Evolutionary conservation across 2,888 invertebrate genomes (phyloP).

Genomic region (Cryptus armator): DNA sequence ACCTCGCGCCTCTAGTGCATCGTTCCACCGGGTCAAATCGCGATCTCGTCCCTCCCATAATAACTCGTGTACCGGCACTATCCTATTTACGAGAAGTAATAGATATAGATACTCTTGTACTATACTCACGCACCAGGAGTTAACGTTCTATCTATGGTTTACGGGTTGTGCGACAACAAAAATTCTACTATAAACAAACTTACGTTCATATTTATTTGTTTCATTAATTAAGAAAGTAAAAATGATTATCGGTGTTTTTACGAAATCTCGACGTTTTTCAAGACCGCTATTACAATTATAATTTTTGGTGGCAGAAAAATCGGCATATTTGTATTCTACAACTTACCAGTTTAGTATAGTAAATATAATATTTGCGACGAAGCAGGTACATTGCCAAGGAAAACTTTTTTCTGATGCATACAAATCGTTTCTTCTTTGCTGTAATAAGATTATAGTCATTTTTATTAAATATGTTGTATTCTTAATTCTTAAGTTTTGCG

Average conservation of each 20-base stretch:
- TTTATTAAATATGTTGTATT: background rate
- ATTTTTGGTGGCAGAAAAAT: too few species aligned
- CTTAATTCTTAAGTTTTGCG: background rate
- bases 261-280: too few species aligned
- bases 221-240: background rate
- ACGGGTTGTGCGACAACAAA: background rate
- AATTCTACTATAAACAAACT: background rate
- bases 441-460: background rate
- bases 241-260: too few species aligned
- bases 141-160: background rate
- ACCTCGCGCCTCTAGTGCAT: slow-evolving; percentile 53
- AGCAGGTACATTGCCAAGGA: background rate
- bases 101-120: slow-evolving; percentile 30
- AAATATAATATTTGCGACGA: background rate
- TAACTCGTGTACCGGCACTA: slow-evolving; percentile 58
- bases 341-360: background rate
- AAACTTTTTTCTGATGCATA: background rate
- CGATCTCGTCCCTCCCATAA: slow-evolving; percentile 68
- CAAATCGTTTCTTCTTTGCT: background rate
- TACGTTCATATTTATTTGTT: slow-evolving; percentile 13
- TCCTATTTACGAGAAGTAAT: slow-evolving; percentile 54
- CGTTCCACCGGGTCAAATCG: slow-evolving; percentile 68
- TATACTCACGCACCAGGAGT: slow-evolving; percentile 19
- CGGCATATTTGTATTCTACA: too few species aligned
- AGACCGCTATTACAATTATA: background rate